Conservation (phyloP, 2,113 vertebrate genomes). For the Nothocercus nigrocapillus region DNA sequence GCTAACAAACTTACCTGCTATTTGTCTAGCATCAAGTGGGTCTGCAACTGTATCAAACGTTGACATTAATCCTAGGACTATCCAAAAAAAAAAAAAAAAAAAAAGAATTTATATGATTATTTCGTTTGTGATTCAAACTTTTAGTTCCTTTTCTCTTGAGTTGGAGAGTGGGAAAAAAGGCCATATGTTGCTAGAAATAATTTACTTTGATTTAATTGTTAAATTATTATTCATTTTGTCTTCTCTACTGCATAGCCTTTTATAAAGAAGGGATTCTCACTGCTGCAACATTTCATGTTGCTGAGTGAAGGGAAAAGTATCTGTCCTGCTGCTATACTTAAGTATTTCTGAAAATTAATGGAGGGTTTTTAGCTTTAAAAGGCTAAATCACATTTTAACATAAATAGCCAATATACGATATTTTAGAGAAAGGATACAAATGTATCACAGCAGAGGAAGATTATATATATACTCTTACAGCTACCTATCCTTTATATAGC, state of each 20-base stretch:
- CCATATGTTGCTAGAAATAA: background rate
- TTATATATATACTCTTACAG: fast-evolving
- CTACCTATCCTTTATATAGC: background rate
- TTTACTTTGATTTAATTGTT: background rate
- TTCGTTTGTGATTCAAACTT: background rate
- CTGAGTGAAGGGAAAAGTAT: background rate
- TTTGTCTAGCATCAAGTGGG: background rate
- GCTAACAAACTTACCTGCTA: background rate
- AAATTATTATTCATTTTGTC: background rate
- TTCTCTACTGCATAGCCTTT: background rate
- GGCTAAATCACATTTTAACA: background rate
- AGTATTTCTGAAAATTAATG: background rate
- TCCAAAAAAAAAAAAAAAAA: background rate
- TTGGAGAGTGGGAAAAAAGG: background rate
- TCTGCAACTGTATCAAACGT: background rate
- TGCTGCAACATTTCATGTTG: background rate
- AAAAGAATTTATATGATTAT: background rate
- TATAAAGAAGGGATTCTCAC: background rate
- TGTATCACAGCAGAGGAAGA: background rate
- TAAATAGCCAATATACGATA: background rate
- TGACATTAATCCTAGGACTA: background rate
- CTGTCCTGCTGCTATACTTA: background rate
- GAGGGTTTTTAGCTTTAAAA: background rate
- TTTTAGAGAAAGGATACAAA: background rate
- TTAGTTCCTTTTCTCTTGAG: background rate